phyloP scores from a whole-genome alignment of 2,113 vertebrate genomes.

The Callopanchax toddi region DNA sequence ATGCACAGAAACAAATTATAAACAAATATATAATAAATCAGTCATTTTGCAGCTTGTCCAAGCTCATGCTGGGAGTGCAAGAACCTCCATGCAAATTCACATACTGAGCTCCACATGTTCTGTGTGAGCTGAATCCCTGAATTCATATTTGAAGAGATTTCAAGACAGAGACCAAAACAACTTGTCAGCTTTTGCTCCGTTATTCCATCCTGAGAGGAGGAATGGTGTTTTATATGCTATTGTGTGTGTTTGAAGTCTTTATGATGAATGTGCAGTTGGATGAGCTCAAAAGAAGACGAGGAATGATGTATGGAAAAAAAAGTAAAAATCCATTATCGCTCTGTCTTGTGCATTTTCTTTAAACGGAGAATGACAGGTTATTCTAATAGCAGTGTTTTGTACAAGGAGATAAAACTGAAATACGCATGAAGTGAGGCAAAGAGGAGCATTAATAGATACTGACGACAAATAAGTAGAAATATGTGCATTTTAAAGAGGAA shows the following conservation, averaged over 20 bases:
- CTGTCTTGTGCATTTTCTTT: slow-evolving; percentile 36
- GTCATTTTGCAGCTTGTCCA: slow-evolving; percentile 30
- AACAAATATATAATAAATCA: slow-evolving; percentile 36
- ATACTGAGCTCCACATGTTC: slow-evolving; percentile 2
- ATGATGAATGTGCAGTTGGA: slow-evolving; percentile 4
- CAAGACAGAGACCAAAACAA: neutral
- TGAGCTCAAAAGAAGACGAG: slow-evolving; percentile 14
- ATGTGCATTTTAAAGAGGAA: slow-evolving; percentile 18
- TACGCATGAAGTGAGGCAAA: slow-evolving; percentile 28
- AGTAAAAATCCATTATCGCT: slow-evolving; percentile 26
- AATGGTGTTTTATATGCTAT: slow-evolving; percentile 1
- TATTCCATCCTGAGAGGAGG: slow-evolving; percentile 2
- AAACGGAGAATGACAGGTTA: slow-evolving; percentile 12
- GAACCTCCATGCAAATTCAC: slow-evolving; percentile 29
- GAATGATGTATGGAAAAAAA: neutral
- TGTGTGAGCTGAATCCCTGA: slow-evolving; percentile 31
- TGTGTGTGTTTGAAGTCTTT: slow-evolving; percentile 8
- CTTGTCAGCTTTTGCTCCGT: slow-evolving; percentile 18
- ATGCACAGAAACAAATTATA: slow-evolving; percentile 44
- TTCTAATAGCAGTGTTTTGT: neutral
- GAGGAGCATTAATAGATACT: slow-evolving; percentile 13
- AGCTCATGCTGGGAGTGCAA: slow-evolving; percentile 2
- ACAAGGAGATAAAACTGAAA: slow-evolving; percentile 21
- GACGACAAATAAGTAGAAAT: slow-evolving; percentile 45
- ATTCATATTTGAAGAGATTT: slow-evolving; percentile 23